Evolutionary conservation across 2,113 vertebrate genomes (phyloP).

Genomic region (Coregonus clupeaformis): DNA sequence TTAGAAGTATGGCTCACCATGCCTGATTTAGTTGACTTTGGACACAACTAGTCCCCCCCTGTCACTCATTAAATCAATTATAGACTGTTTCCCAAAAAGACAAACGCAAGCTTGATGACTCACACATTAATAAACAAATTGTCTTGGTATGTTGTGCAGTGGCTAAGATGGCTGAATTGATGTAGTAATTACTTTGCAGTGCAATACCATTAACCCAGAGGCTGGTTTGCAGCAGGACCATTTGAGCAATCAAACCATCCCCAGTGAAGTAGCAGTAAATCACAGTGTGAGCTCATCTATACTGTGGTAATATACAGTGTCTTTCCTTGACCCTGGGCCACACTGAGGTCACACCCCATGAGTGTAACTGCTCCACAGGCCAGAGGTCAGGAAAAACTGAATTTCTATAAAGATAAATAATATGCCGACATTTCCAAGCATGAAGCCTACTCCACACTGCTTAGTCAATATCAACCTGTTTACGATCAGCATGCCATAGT

Average conservation of each 20-base stretch:
- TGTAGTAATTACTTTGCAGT: background rate
- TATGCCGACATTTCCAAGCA: no score
- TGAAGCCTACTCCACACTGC: no score
- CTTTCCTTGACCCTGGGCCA: background rate
- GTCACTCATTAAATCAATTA: no score
- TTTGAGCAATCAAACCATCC: background rate
- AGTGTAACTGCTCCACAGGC: background rate
- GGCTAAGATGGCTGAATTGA: constrained; percentile 5
- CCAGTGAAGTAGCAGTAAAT: background rate
- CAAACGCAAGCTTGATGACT: no score
- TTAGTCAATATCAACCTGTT: no score
- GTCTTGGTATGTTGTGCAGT: background rate
- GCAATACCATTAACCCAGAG: background rate
- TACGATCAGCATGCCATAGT: no score
- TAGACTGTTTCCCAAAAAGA: no score
- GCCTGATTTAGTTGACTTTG: constrained; percentile 15
- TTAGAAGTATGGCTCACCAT: constrained; percentile 17
- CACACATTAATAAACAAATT: background rate
- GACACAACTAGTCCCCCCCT: background rate
- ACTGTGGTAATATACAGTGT: background rate
- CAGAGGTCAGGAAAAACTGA: background rate
- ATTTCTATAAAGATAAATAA: background rate
- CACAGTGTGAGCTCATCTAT: background rate
- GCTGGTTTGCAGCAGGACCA: background rate
- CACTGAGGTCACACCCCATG: constrained; percentile 1